These are phyloP conservation scores for Tursiops truncatus DNA, from an alignment of 2,113 vertebrate species.

Conservation along the genomic window DNA sequence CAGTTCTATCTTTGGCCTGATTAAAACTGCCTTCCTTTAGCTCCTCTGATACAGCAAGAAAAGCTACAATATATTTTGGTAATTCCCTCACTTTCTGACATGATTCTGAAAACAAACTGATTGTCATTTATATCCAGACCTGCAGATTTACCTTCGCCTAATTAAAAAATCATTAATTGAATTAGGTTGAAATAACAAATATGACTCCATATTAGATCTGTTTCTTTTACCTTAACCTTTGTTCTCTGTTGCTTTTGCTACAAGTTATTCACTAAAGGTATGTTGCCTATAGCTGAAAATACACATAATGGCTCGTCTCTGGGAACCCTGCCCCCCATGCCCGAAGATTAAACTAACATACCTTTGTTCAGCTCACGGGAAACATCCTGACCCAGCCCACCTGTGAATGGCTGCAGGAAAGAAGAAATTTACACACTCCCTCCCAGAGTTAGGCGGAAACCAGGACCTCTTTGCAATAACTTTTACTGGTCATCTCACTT, in stretches of 20 bases:
- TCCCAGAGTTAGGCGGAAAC: not conserved
- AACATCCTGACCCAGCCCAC: too few relatives aligned
- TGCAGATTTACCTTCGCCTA: not conserved
- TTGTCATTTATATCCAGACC: not conserved
- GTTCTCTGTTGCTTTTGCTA: not conserved
- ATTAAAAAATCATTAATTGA: constrained; percentile 21
- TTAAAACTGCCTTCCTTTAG: not conserved
- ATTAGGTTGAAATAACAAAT: not conserved
- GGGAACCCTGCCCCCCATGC: not conserved
- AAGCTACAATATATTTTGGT: not conserved
- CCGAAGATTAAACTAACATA: not conserved
- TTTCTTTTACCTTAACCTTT: not conserved
- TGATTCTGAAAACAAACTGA: not conserved
- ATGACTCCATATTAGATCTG: not conserved
- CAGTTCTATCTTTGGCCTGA: not conserved
- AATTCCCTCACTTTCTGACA: not conserved
- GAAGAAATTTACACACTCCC: not conserved
- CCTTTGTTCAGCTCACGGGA: not conserved
- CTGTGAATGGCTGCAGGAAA: not conserved
- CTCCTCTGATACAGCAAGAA: not conserved
- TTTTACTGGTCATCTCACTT: not conserved
- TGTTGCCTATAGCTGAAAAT: not conserved
- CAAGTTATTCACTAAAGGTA: not conserved
- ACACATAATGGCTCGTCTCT: not conserved
- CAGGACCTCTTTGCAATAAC: not conserved